Evolutionary conservation across 2,113 vertebrate species (phyloP), one percentile per base, ranked within the genome.

Genomic region (Drymodes brunneopygia): DNA sequence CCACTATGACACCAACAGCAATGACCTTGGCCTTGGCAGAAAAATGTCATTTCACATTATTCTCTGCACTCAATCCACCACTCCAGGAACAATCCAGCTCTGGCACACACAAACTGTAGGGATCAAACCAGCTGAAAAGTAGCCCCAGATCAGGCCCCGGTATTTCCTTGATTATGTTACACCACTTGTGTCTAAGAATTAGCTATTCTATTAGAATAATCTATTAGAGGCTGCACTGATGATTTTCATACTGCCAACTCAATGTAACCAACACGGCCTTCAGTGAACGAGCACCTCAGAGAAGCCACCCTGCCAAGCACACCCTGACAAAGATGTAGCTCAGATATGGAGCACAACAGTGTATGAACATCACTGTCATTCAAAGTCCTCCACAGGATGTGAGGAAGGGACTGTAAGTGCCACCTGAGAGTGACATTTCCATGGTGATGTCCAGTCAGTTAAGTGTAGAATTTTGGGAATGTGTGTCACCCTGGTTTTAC

Each of bases 1-100:
- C 23, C 15, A 7, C 48, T 48, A 7, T 11, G 47, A 57, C 2
- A 0, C 16, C 0, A 0, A 47, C 2, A 78, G n/a, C 57, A 85
- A 60, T 33, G 36, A 60, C 69, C 53, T 72, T 14, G 11, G 27
- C 47, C 33, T 53, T 18, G 3, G 56, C 28, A 82, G 78, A 36
- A 77, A 81, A 74, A 84, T 5, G 9, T 71, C n/a, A 67, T 33
- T 57, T 78, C 61, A 35, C 3, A 0, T 42, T 45, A 35, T 35
- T 47, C 64, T 80, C 50, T 44, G 27, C 51, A 48, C 0, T 0
- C 25, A 61, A 10, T 25, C 69, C 54, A 44, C 15, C 29, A 71
- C 27, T 11, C 16, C 77, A 81, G 69, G 81, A 56, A 40, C 1
- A 2, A 57, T 53, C 19, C 45, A 54, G 14, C 51, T 78, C 35